These are phyloP conservation scores for Hypolimnas misippus DNA, from an alignment of 2,888 invertebrate species.

Conservation along the genomic window DNA sequence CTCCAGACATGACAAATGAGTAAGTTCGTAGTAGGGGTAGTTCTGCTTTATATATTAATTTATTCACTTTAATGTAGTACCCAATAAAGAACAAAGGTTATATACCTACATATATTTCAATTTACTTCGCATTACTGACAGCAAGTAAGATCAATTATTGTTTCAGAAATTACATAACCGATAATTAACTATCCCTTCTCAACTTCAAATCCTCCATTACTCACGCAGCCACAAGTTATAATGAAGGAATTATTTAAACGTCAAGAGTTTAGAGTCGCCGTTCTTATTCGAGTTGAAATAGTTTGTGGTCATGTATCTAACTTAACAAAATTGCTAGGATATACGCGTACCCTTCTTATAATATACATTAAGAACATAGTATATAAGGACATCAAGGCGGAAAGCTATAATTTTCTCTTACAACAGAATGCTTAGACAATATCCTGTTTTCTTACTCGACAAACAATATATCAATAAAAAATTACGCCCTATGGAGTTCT, in stretches of 20 bases:
- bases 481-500: no score
- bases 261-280: neutral
- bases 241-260: conserved; percentile 15
- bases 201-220: conserved; percentile 23
- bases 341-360: neutral
- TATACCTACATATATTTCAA: neutral
- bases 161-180: conserved; percentile 14
- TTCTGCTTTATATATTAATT: no score
- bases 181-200: conserved; percentile 24
- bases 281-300: neutral
- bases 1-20: no score
- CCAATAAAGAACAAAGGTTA: no score
- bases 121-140: neutral
- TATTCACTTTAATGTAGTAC: no score
- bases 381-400: no score
- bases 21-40: no score
- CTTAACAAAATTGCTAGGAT: neutral
- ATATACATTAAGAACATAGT: neutral
- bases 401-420: no score
- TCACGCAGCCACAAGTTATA: conserved; percentile 14
- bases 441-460: no score
- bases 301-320: neutral
- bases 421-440: no score
- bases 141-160: conserved; percentile 1
- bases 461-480: no score